phyloP scores from a whole-genome alignment of 2,113 vertebrate species.

The Donacobius atricapilla region DNA sequence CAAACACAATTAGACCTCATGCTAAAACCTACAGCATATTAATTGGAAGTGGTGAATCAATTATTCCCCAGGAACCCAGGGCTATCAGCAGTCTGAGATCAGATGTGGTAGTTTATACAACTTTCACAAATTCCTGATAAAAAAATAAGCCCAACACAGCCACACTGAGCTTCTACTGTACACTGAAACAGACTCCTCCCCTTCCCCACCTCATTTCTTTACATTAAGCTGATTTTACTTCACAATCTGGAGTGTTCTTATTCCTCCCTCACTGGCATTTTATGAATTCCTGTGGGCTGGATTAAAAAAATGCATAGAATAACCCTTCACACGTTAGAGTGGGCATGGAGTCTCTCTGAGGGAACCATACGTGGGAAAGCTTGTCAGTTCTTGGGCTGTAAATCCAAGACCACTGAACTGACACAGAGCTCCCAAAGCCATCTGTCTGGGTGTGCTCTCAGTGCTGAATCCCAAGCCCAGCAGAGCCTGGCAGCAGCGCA shows the following conservation, averaged over 20 bases:
- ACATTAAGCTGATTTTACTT: background rate
- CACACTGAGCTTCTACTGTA: background rate
- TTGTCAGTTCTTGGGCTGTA: background rate
- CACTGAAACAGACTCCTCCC: background rate
- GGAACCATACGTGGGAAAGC: background rate
- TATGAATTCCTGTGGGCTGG: background rate
- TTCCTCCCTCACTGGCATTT: background rate
- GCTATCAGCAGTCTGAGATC: background rate
- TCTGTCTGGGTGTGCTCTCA: background rate
- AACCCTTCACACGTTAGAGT: background rate
- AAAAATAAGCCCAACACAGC: background rate
- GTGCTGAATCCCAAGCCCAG: background rate
- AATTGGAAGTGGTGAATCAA: conserved; percentile 27
- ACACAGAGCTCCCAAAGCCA: background rate
- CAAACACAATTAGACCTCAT: conserved; percentile 26
- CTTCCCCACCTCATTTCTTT: background rate
- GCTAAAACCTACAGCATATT: conserved; percentile 20
- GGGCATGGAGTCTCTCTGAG: fast-evolving
- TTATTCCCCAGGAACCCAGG: conserved; percentile 3
- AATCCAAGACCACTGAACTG: background rate
- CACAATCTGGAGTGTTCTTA: background rate
- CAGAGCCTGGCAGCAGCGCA: background rate
- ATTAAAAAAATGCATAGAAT: background rate
- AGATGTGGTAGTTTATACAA: background rate
- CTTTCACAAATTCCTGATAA: background rate